These are phyloP conservation scores for Gryon sp. DNA, from an alignment of 1,140 invertebrate species.

Conservation along the genomic window DNA sequence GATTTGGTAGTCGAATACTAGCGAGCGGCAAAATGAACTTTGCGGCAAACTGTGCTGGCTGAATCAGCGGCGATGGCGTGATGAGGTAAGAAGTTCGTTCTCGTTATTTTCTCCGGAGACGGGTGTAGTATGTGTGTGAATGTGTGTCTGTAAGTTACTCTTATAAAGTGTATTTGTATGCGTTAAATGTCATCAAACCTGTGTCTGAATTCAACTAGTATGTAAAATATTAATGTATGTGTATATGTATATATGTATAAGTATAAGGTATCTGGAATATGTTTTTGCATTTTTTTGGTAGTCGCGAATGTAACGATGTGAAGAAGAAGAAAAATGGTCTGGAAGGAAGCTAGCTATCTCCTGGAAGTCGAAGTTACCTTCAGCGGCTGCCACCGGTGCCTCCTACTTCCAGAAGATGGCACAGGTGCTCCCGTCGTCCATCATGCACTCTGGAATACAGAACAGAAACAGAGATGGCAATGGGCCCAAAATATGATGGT, in stretches of 20 bases:
- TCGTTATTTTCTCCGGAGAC: constrained; percentile 64
- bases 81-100: constrained; percentile 70
- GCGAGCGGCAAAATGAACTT: constrained; percentile 77
- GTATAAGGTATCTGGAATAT: constrained; percentile 10
- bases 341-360: constrained; percentile 81
- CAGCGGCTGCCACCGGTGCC: constrained; percentile 80
- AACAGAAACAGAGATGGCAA: constrained; percentile 80
- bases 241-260: constrained; percentile 7
- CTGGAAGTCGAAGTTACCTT: constrained; percentile 83
- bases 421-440: constrained; percentile 81
- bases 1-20: constrained; percentile 70
- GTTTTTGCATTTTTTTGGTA: constrained; percentile 19
- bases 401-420: constrained; percentile 83
- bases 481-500: constrained; percentile 69
- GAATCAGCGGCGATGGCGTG: constrained; percentile 77
- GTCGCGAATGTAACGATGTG: constrained; percentile 52
- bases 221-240: constrained; percentile 3
- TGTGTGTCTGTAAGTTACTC: constrained; percentile 16
- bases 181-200: constrained; percentile 3
- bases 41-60: constrained; percentile 77
- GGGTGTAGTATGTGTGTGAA: constrained; percentile 27
- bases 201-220: constrained; percentile 8
- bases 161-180: constrained; percentile 11
- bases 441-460: constrained; percentile 83
- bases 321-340: constrained; percentile 64